A percentile compares a stretch with the other conserved stretches of the same genome.
These are phyloP conservation scores for Myotis vivesi DNA, from an alignment of 2,797 vertebrate species.

Conservation along the genomic window DNA sequence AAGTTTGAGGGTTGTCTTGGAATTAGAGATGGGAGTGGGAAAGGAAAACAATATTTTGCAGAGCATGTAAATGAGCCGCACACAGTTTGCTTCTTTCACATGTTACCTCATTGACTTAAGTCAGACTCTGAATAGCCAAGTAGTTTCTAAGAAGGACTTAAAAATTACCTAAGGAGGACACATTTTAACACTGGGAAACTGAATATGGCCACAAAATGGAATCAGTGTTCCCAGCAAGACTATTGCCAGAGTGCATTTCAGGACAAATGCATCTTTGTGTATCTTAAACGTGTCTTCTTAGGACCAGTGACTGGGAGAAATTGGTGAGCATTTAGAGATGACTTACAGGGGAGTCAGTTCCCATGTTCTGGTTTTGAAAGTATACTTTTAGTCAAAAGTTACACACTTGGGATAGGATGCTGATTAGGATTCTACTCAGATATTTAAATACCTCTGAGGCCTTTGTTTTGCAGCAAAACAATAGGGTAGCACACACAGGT, in stretches of 20 bases:
- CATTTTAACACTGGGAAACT: not conserved
- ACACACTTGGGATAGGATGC: not conserved
- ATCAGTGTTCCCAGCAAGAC: not conserved
- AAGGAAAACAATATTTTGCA: not conserved
- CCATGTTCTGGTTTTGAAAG: not conserved
- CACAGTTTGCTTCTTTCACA: not conserved
- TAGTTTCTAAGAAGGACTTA: not conserved
- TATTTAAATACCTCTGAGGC: not conserved
- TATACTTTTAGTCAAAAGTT: not conserved
- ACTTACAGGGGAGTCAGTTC: not conserved
- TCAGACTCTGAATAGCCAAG: not conserved
- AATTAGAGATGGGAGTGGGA: not conserved
- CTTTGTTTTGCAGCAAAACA: not conserved
- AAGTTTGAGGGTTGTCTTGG: not conserved
- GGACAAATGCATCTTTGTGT: not conserved
- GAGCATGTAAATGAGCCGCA: not conserved
- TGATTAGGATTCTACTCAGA: not conserved
- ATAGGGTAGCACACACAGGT: not conserved
- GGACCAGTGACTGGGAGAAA: not conserved
- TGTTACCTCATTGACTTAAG: not conserved
- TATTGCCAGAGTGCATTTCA: not conserved
- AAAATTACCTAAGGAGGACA: not conserved
- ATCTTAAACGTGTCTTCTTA: constrained; percentile 9
- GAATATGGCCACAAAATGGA: not conserved
- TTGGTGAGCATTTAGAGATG: not conserved